These are phyloP conservation scores for Antheraea yamamai DNA, from an alignment of 2,888 invertebrate species.

Conservation along the genomic window DNA sequence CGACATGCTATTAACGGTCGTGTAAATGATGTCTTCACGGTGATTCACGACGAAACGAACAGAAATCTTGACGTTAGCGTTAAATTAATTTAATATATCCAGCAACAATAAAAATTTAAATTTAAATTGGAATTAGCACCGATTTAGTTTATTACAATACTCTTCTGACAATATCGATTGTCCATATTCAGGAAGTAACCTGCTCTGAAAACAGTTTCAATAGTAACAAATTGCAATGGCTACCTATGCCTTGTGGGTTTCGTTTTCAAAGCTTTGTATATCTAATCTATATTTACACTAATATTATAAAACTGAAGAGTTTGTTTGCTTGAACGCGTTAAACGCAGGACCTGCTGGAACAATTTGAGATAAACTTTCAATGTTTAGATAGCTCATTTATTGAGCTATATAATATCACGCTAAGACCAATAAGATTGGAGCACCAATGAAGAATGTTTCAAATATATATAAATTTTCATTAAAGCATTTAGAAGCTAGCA, in stretches of 20 bases:
- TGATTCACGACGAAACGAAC: not conserved
- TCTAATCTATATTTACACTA: not conserved
- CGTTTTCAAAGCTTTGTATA: not conserved
- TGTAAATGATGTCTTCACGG: conserved; percentile 1
- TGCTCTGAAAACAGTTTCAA: not conserved
- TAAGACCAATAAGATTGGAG: too few species aligned
- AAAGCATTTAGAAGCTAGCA: not conserved
- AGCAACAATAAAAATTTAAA: not conserved
- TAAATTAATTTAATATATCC: not conserved
- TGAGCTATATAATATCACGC: too few species aligned
- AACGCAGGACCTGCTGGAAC: too few species aligned
- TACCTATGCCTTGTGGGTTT: not conserved
- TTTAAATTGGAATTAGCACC: not conserved
- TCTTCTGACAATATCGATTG: not conserved
- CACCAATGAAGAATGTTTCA: too few species aligned
- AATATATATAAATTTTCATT: not conserved
- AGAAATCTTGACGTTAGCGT: not conserved
- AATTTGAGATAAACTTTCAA: too few species aligned
- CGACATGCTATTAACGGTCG: conserved; percentile 4
- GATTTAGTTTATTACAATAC: not conserved
- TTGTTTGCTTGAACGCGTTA: too few species aligned
- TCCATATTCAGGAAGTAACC: not conserved
- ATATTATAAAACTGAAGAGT: too few species aligned
- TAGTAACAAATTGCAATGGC: not conserved
- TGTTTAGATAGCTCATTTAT: too few species aligned